These are phyloP conservation scores for Polyergus mexicanus DNA, from an alignment of 1,140 invertebrate species.

Conservation along the genomic window DNA sequence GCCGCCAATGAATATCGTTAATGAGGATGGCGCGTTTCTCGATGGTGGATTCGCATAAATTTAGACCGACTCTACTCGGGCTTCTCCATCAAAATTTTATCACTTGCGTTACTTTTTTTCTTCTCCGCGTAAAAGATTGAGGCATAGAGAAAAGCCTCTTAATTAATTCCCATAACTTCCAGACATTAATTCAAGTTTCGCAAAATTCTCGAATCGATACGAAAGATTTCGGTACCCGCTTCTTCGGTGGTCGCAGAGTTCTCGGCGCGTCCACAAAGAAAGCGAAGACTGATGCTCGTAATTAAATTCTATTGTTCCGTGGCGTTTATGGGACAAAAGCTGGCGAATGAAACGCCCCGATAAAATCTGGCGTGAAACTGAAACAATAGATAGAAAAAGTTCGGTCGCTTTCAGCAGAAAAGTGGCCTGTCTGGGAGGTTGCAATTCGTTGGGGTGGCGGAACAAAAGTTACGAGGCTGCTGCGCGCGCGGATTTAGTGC, in stretches of 20 bases:
- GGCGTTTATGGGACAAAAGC: conserved; percentile 68
- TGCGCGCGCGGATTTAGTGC: conserved; percentile 46
- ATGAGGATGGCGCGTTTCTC: conserved; percentile 72
- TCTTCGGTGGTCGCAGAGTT: conserved; percentile 54
- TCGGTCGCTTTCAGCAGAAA: conserved; percentile 58
- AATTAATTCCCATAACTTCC: conserved; percentile 40
- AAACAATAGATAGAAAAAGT: conserved; percentile 77
- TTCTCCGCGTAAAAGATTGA: conserved; percentile 25
- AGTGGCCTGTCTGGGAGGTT: conserved; percentile 31
- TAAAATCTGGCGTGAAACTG: conserved; percentile 78
- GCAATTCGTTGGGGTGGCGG: conserved; percentile 65
- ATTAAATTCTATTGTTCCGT: conserved; percentile 75
- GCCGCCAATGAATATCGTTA: conserved; percentile 79
- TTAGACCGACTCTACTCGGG: conserved; percentile 58
- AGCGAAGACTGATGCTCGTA: conserved; percentile 30
- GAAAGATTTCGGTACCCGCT: not conserved
- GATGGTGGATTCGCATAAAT: conserved; percentile 67
- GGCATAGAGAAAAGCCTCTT: conserved; percentile 18
- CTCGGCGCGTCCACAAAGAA: conserved; percentile 36
- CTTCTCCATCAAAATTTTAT: conserved; percentile 70
- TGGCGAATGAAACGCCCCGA: conserved; percentile 1
- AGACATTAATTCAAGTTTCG: not conserved
- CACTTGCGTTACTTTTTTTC: conserved; percentile 55
- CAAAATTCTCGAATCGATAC: not conserved
- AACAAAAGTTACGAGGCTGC: conserved; percentile 64